Evolutionary conservation across 2,888 invertebrate species (phyloP), one percentile per base, ranked within the genome.

Genomic region (Subacronicta megacephala): DNA sequence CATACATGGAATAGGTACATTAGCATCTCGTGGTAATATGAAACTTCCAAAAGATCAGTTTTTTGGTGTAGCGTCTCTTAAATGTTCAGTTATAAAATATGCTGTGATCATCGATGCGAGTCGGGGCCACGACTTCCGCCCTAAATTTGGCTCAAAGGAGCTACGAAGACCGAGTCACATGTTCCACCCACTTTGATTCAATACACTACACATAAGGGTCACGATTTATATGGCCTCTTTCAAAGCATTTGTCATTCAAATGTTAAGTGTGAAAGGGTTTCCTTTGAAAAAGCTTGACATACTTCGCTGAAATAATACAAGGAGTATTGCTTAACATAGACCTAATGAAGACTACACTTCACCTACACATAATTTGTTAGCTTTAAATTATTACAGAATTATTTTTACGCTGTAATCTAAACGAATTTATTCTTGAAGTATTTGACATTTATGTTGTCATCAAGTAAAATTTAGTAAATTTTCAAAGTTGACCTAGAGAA

Each of bases 171-270:
- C 62, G 57, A 52, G 43, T 47, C 23, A 54, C 59, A 62, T 56
- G 63, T 63, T 67, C 59, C 57, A 47, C 67, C 56, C 47, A 60
- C 66, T 73, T 73, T 57, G 55, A 67, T 70, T 73, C 67, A 73
- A 73, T 63, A 55, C 40, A 51, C 61, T 60, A 49, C 31, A 47
- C 18, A 51, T 43, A 55, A 51, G 59, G 67, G 62, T 63, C 62
- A 61, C 49, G 42, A 68, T 69, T 61, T 49, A 47, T 62, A 53
- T 44, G 42, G 45, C 38, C 53, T 57, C 46, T 55, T 54, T 45
- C 36, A 57, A 62, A 51, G 49, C 16, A 38, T 62, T 57, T 59
- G 52, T 53, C 58, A 62, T 59, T 68, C 58, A 58, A 45, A 61
- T 46, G 47, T 60, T 40, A 15, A 51, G 36, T 29, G 47, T 61